phyloP scores from a whole-genome alignment of 2,888 invertebrate genomes.

The Cheilosia variabilis region DNA sequence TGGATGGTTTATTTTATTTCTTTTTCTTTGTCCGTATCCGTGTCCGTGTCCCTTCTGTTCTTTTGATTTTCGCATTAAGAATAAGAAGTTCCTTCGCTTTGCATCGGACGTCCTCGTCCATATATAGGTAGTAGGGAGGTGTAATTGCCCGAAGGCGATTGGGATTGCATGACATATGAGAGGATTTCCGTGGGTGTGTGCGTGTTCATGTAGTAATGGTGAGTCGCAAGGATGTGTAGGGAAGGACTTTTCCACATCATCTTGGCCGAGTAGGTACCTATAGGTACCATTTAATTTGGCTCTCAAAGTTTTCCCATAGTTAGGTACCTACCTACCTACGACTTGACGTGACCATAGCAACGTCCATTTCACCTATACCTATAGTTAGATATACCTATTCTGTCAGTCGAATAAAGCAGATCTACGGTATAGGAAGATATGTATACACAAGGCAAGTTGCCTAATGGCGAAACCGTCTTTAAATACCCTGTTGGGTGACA shows the following conservation, averaged over 20 bases:
- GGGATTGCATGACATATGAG: slow-evolving; percentile 33
- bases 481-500: too few species aligned
- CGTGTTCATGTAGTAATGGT: neutral
- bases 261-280: slow-evolving; percentile 21
- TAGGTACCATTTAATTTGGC: neutral
- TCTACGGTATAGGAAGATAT: too few species aligned
- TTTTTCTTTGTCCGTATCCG: slow-evolving; percentile 5
- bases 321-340: slow-evolving; percentile 5
- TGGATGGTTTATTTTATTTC: slow-evolving; percentile 28
- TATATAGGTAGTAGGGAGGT: slow-evolving; percentile 54
- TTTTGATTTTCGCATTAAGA: slow-evolving; percentile 72
- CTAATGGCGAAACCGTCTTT: too few species aligned
- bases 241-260: slow-evolving; percentile 34
- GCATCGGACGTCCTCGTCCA: slow-evolving; percentile 43
- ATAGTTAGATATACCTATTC: too few species aligned
- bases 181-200: slow-evolving; percentile 5
- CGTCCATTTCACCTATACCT: slow-evolving; percentile 18
- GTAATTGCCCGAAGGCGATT: slow-evolving; percentile 73
- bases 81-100: slow-evolving; percentile 65
- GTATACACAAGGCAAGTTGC: too few species aligned
- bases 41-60: slow-evolving; percentile 41
- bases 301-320: too few species aligned
- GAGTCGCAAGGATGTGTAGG: slow-evolving; percentile 9
- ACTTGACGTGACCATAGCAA: slow-evolving; percentile 42
- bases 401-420: too few species aligned